Base-by-base conservation (phyloP, 2,113 vertebrate species). In the Plecotus auritus region DNA sequence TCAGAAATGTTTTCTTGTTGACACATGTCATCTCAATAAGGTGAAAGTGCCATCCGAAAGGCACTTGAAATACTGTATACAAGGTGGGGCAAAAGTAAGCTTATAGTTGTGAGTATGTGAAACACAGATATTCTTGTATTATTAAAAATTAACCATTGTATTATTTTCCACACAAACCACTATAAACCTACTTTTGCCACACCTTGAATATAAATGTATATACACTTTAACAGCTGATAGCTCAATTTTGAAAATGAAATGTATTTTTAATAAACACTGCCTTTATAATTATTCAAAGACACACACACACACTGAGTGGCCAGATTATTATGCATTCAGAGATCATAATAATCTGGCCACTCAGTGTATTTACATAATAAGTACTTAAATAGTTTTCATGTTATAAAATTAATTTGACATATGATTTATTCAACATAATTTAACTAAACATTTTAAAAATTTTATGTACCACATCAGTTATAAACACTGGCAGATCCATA, bases 341-440 rank as follows among this genome's bases (percentile, higher is more conserved):
- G 49, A 16, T 49, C 14, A 49, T 49, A 49, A 49, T 49, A 49
- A 49, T 49, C 49, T 49, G 49, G 49, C 49, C 49, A 49, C 49
- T 49, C 49, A 49, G 51, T 54, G 22, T 23, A 56, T 69, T 54
- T 67, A 82, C 14, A 64, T 32, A 26, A n/a, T 88, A 81, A 56
- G 32, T 22, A 93, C 70, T 67, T 76, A 26, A 76, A 76, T 87
- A 22, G 9, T 47, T 82, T 82, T 81, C 20, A 90, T 84, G 23
- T 42, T 42, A 87, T 22, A 77, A 85, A 93, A 90, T 64, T 90
- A 87, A 92, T n/a, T 92, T 92, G 47, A 61, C 26, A 73, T 64
- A 32, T 74, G 77, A 70, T 42, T 93, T 64, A 72, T n/a, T 84
- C 87, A 83, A 92, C 40, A 67, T 16, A 69, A 59, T 94, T 35